Evolutionary conservation across 2,888 invertebrate species (phyloP).

Genomic region (Gari tellinella): DNA sequence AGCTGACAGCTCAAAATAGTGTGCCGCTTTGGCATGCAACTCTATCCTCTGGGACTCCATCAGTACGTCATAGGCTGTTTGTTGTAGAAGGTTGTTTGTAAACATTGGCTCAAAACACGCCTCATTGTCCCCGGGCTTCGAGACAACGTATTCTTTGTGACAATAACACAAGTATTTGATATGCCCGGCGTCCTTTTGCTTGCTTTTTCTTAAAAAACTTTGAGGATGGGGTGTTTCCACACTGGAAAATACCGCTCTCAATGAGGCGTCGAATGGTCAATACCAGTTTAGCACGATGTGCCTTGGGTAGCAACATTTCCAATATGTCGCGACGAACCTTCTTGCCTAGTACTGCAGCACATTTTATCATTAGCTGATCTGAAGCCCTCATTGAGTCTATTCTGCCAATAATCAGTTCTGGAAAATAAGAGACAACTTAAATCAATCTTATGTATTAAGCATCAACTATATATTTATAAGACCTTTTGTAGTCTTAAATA

Average conservation of each 20-base stretch:
- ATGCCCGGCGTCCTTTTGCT: constrained; percentile 16
- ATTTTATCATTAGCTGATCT: constrained; percentile 79
- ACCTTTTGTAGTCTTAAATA: too few relatives aligned
- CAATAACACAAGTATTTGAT: constrained; percentile 56
- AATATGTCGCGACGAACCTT: constrained; percentile 65
- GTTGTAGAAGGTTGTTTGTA: constrained; percentile 70
- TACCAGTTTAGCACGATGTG: constrained; percentile 62
- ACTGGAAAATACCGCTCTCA: constrained; percentile 68
- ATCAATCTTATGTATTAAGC: too few relatives aligned
- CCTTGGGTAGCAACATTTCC: constrained; percentile 66
- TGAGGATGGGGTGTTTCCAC: constrained; percentile 53
- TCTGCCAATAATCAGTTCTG: constrained; percentile 75
- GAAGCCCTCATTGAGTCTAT: constrained; percentile 77
- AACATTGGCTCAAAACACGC: constrained; percentile 58
- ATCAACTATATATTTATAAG: too few relatives aligned
- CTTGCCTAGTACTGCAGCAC: constrained; percentile 75
- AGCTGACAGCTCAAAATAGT: constrained; percentile 71
- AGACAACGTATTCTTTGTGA: constrained; percentile 40
- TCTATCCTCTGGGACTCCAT: constrained; percentile 71
- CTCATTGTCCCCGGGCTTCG: constrained; percentile 19
- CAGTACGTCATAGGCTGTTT: constrained; percentile 78
- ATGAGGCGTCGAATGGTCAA: constrained; percentile 63
- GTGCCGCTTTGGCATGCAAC: constrained; percentile 75
- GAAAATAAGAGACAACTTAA: constrained; percentile 1
- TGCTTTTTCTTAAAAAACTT: background rate